A percentile compares a stretch with the other conserved stretches of the same genome.
These are phyloP conservation scores for Oligia latruncula DNA, from an alignment of 2,888 invertebrate species.

Conservation along the genomic window DNA sequence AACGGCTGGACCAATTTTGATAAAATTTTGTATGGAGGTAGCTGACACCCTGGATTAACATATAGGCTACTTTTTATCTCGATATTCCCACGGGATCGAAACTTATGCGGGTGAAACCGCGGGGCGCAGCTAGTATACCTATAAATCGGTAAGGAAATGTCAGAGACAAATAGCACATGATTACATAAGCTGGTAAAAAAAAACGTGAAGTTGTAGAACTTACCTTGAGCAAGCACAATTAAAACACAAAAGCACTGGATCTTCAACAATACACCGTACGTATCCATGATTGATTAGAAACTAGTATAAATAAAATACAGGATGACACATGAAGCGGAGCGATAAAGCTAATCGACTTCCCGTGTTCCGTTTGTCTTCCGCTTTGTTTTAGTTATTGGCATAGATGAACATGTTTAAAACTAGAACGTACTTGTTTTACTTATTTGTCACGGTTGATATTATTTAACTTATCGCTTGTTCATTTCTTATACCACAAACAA, in stretches of 20 bases:
- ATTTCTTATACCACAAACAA: background rate
- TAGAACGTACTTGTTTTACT: background rate
- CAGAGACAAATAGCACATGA: background rate
- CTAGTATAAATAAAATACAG: conserved; percentile 1
- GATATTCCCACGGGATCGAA: too few relatives aligned
- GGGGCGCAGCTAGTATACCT: too few relatives aligned
- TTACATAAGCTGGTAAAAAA: too few relatives aligned
- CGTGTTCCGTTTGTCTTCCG: background rate
- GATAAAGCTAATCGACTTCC: conserved; percentile 54
- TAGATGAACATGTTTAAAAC: background rate
- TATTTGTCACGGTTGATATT: background rate
- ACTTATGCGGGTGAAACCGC: too few relatives aligned
- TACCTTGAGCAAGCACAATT: conserved; percentile 25
- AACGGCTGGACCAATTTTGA: too few relatives aligned
- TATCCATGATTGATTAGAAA: conserved; percentile 11
- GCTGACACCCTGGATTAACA: too few relatives aligned
- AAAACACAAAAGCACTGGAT: conserved; percentile 22
- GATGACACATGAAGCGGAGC: conserved; percentile 13
- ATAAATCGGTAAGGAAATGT: background rate
- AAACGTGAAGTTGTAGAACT: background rate
- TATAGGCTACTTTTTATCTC: too few relatives aligned
- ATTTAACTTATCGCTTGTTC: background rate
- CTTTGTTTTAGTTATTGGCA: background rate
- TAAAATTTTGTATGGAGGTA: too few relatives aligned
- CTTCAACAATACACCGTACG: conserved; percentile 31